A percentile compares a stretch with the other conserved stretches of the same genome.
Evolutionary conservation across 2,113 vertebrate species (phyloP).

Genomic region (Ivindomyrus marchei): DNA sequence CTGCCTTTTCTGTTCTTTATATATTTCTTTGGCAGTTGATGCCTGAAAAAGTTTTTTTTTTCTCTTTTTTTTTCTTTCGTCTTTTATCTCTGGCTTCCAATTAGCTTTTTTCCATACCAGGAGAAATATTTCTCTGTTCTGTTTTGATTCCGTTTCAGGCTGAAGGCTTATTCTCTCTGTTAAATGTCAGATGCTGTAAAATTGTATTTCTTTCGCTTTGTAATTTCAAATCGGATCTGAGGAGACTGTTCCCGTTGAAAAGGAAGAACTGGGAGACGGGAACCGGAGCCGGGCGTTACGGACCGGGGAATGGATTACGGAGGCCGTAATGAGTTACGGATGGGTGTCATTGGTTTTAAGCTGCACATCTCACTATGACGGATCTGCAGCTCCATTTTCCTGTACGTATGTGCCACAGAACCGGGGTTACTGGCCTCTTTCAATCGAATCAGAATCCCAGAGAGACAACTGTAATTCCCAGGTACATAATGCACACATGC

Average conservation of each 20-base stretch:
- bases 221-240: not conserved
- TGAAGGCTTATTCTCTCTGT: slow-evolving; percentile 5
- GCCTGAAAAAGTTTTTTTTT: not conserved
- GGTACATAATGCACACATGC: not conserved
- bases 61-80: not conserved
- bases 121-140: not conserved
- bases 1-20: not conserved
- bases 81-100: not conserved
- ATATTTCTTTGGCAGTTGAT: not conserved
- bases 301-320: not conserved
- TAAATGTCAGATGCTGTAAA: not conserved
- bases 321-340: not conserved
- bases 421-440: not conserved
- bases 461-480: not conserved
- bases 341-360: not conserved
- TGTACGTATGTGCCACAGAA: not conserved
- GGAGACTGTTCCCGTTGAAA: not conserved
- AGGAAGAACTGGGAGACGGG: not conserved
- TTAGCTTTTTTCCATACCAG: not conserved
- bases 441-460: not conserved
- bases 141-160: not conserved
- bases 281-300: not conserved
- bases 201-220: not conserved
- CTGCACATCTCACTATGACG: not conserved
- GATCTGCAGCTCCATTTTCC: not conserved